Percentiles rank a stretch among this genome's conserved stretches.
phyloP scores from a whole-genome alignment of 2,113 vertebrate genomes.

The Eupsittula cactorum region DNA sequence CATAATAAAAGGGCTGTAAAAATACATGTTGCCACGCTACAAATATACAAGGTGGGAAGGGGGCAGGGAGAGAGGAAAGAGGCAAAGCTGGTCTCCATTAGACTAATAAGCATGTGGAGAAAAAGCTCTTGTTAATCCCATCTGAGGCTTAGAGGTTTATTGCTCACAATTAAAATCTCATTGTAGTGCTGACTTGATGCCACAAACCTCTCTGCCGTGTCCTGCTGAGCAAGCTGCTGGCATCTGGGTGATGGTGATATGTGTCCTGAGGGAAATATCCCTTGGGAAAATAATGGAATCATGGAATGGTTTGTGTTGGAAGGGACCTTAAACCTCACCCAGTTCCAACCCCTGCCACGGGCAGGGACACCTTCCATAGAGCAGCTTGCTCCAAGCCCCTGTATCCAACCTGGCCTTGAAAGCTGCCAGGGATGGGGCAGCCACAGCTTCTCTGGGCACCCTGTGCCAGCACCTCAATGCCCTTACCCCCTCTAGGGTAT shows the following conservation, averaged over 20 bases:
- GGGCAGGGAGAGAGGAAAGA: neutral
- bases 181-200: neutral
- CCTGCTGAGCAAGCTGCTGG: neutral
- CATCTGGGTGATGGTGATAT: neutral
- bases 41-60: neutral
- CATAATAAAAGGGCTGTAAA: neutral
- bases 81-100: neutral
- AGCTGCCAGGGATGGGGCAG: neutral
- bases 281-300: neutral
- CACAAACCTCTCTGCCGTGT: neutral
- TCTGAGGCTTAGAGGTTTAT: neutral
- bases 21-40: slow-evolving; percentile 20
- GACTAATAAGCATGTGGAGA: neutral
- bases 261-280: neutral
- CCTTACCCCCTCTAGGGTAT: neutral
- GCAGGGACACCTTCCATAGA: neutral
- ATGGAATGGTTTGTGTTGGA: neutral
- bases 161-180: neutral
- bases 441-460: neutral
- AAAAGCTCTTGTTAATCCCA: neutral
- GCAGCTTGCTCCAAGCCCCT: neutral
- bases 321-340: neutral
- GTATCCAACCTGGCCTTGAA: neutral
- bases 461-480: neutral
- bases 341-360: neutral